Evolutionary conservation across 1,140 invertebrate genomes (phyloP).

Genomic region (Steinernema khuongi): DNA sequence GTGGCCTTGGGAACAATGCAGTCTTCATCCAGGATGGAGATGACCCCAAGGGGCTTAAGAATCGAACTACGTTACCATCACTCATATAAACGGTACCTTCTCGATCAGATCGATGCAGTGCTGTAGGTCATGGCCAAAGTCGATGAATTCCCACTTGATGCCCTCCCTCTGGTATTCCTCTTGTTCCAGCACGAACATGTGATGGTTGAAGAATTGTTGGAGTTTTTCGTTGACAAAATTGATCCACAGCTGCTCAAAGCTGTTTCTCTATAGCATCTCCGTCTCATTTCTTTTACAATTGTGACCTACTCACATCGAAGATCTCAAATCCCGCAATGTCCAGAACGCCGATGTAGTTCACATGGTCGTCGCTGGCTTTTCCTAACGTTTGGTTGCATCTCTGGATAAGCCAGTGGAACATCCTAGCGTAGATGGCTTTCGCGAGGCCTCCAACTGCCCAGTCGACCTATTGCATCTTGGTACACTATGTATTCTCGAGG

Average conservation of each 20-base stretch:
- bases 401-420: slow-evolving; percentile 51
- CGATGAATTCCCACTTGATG: slow-evolving; percentile 97
- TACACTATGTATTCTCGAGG: background rate
- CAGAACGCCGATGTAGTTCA: slow-evolving; percentile 74
- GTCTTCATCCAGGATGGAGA: slow-evolving; percentile 99
- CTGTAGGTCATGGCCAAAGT: slow-evolving; percentile 96
- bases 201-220: slow-evolving; percentile 99
- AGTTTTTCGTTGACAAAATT: slow-evolving; percentile 99
- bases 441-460: slow-evolving; percentile 64
- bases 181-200: slow-evolving; percentile 99
- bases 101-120: slow-evolving; percentile 97
- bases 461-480: slow-evolving; percentile 37
- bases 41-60: slow-evolving; percentile 90
- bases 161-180: slow-evolving; percentile 96
- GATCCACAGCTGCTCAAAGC: slow-evolving; percentile 99
- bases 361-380: slow-evolving; percentile 35
- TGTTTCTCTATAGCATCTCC: slow-evolving; percentile 68
- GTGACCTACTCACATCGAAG: slow-evolving; percentile 71
- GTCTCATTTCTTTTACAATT: slow-evolving; percentile 31
- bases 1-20: slow-evolving; percentile 99
- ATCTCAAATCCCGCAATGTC: slow-evolving; percentile 99
- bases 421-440: slow-evolving; percentile 52
- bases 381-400: slow-evolving; percentile 49
- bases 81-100: slow-evolving; percentile 70
- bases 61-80: too few relatives aligned